Conservation (phyloP, 2,113 vertebrate species). For the Neolamprologus toae region DNA sequence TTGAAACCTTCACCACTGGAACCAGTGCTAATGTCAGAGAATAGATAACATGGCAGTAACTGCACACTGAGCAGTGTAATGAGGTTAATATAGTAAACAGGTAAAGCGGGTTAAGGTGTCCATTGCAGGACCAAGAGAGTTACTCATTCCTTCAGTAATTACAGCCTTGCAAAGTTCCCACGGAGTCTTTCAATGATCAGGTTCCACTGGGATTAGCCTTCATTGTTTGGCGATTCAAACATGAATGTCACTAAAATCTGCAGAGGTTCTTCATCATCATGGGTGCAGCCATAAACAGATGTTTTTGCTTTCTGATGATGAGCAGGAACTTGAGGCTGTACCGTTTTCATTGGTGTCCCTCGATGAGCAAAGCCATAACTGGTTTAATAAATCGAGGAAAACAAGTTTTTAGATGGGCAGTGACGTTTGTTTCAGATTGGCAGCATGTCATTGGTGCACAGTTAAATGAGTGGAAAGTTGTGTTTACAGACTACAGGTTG, state of each 20-base stretch:
- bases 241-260: background rate
- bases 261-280: rapidly evolving
- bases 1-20: background rate
- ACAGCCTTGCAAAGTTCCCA: background rate
- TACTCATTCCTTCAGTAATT: background rate
- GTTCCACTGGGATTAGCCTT: background rate
- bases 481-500: background rate
- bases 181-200: background rate
- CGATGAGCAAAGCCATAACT: rapidly evolving
- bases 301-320: rapidly evolving
- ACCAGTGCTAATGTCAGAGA: background rate
- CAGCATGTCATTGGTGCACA: background rate
- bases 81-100: background rate
- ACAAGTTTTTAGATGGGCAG: background rate
- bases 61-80: background rate
- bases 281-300: background rate
- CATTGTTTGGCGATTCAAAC: background rate
- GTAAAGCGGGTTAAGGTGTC: background rate
- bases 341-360: background rate
- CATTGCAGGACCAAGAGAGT: background rate
- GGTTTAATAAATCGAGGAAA: background rate
- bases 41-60: background rate
- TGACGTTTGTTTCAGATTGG: background rate
- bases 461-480: background rate
- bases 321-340: background rate